phyloP scores from a whole-genome alignment of 2,797 vertebrate genomes.

The Paguma larvata region DNA sequence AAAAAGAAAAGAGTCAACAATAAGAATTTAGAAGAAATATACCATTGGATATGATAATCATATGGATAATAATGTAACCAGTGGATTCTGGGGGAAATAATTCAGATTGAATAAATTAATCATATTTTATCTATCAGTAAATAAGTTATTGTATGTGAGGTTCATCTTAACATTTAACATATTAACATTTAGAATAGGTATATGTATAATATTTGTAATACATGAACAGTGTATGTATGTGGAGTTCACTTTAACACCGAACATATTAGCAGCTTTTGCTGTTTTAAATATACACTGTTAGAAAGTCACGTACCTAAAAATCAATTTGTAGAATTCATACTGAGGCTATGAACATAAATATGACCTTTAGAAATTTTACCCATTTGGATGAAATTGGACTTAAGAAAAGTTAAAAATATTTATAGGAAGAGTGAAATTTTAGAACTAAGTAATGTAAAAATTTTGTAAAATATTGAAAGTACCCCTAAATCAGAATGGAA shows the following conservation, averaged over 20 bases:
- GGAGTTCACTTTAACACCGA: not conserved
- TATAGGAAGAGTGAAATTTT: not conserved
- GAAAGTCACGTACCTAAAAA: not conserved
- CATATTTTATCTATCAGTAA: not conserved
- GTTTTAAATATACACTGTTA: conserved; percentile 42
- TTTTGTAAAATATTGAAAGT: conserved; percentile 64
- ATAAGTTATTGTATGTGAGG: not conserved
- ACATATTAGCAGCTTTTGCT: conserved; percentile 7
- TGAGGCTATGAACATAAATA: conserved; percentile 33
- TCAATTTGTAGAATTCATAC: not conserved
- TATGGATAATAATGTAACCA: not conserved
- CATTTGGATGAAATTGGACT: not conserved
- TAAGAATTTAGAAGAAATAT: not conserved
- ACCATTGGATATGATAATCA: not conserved
- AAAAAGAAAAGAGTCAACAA: not conserved
- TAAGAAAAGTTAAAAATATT: conserved; percentile 57
- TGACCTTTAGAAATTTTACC: conserved; percentile 38
- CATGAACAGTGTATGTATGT: not conserved
- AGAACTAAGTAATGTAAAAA: conserved; percentile 60
- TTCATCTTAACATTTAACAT: not conserved
- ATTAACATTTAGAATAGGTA: not conserved
- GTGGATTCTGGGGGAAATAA: not conserved
- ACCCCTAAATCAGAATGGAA: not conserved
- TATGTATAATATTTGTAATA: not conserved
- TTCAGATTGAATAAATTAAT: not conserved